Conservation (phyloP, 2,888 invertebrate genomes). For the Hanleya hanleyi region DNA sequence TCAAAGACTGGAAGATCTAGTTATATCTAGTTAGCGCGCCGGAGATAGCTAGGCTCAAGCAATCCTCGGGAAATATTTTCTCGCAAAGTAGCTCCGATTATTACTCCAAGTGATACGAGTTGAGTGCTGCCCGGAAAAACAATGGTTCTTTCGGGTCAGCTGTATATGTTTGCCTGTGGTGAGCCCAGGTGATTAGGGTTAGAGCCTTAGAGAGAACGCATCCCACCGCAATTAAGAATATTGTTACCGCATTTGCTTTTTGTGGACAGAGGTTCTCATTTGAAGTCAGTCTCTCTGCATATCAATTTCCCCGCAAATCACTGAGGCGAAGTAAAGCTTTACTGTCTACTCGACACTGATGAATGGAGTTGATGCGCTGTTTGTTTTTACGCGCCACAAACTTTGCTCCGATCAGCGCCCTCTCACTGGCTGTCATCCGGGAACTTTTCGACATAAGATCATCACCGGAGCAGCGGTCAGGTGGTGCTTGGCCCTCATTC, state of each 20-base stretch:
- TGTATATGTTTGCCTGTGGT: not conserved
- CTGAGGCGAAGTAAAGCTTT: not conserved
- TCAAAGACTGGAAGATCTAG: too few species aligned
- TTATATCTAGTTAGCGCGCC: not conserved
- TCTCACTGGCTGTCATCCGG: not conserved
- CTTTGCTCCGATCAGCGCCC: not conserved
- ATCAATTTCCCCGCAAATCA: not conserved
- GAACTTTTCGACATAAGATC: not conserved
- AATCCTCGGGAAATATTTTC: not conserved
- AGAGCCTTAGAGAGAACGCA: not conserved
- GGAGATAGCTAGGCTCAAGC: not conserved
- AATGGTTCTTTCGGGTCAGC: not conserved
- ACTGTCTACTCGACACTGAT: not conserved
- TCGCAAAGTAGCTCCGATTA: not conserved
- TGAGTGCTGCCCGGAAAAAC: not conserved
- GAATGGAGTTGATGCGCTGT: not conserved
- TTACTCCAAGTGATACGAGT: not conserved
- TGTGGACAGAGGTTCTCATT: too few species aligned
- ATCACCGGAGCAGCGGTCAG: not conserved
- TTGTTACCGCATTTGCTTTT: not conserved
- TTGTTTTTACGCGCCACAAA: conserved; percentile 8
- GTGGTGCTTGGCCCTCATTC: not conserved
- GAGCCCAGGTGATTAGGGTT: not conserved
- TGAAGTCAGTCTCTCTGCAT: too few species aligned
- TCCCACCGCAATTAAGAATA: not conserved